Evolutionary conservation across 2,113 vertebrate species (phyloP), one percentile per base, ranked within the genome.

Genomic region (Rhinopithecus roxellana): DNA sequence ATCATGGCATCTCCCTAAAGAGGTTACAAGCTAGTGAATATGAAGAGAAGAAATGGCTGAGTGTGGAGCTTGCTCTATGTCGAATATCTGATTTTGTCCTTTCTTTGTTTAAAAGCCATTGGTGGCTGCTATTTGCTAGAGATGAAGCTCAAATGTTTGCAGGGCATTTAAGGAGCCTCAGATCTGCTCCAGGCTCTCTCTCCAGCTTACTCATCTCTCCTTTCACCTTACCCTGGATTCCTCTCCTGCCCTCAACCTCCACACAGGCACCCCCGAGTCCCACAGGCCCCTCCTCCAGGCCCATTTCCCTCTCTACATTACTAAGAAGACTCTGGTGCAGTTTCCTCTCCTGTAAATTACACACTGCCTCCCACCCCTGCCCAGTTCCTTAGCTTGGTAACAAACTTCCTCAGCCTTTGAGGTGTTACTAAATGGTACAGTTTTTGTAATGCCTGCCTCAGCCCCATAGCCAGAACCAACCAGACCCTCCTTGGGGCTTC

Each of bases 241-340:
- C 55, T 12, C 35, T 72, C 78, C 40, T 2, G 2, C 22, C 18
- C 4, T 6, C 11, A 7, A 3, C 6, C 50, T 6, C n/a, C 3
- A 1, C 22, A 22, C 9, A 18, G 17, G 1, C 1, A 8, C 8
- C 14, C 38, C 6, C 17, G 2, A 14, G 30, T 43, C 14, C 22
- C 1, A 3, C 52, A 16, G 72, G 9, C 7, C 43, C n/a, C 18
- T 23, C 32, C 16, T 4, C 13, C 6, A 3, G 2, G 6, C 9
- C 59, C 27, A 14, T 10, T 16, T 55, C 38, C 48, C 32, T 64
- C 57, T 83, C 35, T 70, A 3, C 2, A 7, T 20, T 17, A 75
- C 70, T n/a, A n/a, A 18, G 14, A 32, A 64, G 86, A 75, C n/a
- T 9, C 43, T 38, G 40, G 13, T 35, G 5, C 0, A 1, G 0